Evolutionary conservation across 1,140 invertebrate species (phyloP), one percentile per base, ranked within the genome.

Genomic region (Phymorhynchus buccinoides): DNA sequence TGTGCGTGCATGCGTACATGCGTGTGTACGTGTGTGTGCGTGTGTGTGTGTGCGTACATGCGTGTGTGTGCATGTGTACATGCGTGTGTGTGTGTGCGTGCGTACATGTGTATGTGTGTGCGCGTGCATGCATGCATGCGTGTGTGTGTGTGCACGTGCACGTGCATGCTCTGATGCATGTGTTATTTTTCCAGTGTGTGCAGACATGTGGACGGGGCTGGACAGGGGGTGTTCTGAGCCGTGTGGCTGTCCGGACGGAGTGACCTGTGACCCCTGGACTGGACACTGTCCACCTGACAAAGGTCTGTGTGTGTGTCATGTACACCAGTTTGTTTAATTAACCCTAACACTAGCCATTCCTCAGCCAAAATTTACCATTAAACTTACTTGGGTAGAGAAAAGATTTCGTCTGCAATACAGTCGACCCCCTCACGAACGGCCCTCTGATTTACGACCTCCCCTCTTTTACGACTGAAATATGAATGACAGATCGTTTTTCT

Each of bases 11-110:
- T 37, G 32, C 71, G n/a, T 66, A 75, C 73, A 41, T 37, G 73
- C 30, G 27, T 75, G 73, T 39, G 35, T 75, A 27, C n/a, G 66
- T 71, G 66, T 71, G 66, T 71, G 66, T 71, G 66, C n/a, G 66
- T 71, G 66, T 71, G 66, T 71, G 66, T 71, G 66, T 71, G 66
- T 71, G 66, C n/a, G 71, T 78, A 27, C n/a, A 27, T 41, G 75
- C 42, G 75, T 41, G 39, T 41, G 75, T 78, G 75, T 42, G 39
- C 7, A 35, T 1, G 37, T 1, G 39, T 42, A 27, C 12, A 27
- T 41, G 6, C 14, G 14, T 42, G 75, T 78, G 75, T 78, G 18
- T 42, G 39, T 42, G 75, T 75, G 71, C 30, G 32, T 75, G 71
- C 39, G 71, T 37, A 32, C 39, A 35, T 75, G 32, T 75, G 71